A percentile compares a stretch with the other conserved stretches of the same genome.
These are phyloP conservation scores for Onychomys torridus DNA, from an alignment of 2,797 vertebrate genomes.

Conservation along the genomic window DNA sequence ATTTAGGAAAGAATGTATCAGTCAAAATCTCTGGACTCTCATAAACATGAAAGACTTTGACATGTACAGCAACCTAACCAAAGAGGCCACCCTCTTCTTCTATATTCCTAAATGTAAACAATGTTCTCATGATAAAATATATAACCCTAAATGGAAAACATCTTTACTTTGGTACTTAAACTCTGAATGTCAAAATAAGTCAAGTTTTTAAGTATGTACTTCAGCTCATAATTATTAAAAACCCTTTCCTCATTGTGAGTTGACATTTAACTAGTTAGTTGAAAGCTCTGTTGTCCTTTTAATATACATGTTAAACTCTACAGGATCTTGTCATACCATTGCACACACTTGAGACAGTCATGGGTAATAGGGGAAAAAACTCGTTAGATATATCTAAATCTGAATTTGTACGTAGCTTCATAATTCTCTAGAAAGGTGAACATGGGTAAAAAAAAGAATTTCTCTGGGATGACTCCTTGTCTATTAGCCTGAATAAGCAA, in stretches of 20 bases:
- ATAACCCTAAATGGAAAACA: not conserved
- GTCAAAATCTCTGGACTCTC: not conserved
- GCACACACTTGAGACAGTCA: not conserved
- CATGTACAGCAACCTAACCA: not conserved
- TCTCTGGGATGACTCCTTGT: not conserved
- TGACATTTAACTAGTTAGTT: not conserved
- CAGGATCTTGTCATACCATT: not conserved
- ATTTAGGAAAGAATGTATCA: conserved; percentile 36
- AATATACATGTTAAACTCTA: not conserved
- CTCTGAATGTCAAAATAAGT: conserved; percentile 26
- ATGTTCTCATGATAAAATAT: not conserved
- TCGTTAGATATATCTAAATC: not conserved
- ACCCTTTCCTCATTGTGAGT: not conserved
- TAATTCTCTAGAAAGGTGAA: not conserved
- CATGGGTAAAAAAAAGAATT: not conserved
- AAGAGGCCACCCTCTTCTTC: not conserved
- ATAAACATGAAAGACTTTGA: not conserved
- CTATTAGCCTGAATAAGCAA: not conserved
- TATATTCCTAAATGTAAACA: conserved; percentile 19
- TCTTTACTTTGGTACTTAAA: conserved; percentile 4
- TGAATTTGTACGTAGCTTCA: not conserved
- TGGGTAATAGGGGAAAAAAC: not conserved
- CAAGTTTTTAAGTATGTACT: not conserved
- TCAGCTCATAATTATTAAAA: not conserved
- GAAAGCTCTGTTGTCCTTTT: not conserved